These are phyloP conservation scores for Rhinolophus ferrumequinum DNA, from an alignment of 2,113 vertebrate species.

Conservation along the genomic window DNA sequence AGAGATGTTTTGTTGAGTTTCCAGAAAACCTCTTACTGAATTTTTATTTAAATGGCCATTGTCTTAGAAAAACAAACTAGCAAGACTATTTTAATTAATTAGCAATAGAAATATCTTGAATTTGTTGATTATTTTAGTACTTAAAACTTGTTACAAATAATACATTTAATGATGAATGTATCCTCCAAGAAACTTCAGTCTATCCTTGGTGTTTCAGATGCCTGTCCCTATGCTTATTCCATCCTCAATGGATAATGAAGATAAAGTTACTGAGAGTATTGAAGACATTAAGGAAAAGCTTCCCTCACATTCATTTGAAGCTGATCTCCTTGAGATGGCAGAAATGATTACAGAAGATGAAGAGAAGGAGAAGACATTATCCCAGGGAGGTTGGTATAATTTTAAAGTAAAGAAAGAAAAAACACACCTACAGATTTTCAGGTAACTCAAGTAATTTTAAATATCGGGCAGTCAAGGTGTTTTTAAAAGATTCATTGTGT, in stretches of 20 bases:
- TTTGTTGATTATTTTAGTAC: constrained; percentile 33
- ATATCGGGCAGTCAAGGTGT: background rate
- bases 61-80: constrained; percentile 5
- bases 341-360: constrained; percentile 96
- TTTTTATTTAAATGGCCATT: constrained; percentile 36
- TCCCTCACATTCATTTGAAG: constrained; percentile 93
- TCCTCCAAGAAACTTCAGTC: constrained; percentile 9
- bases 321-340: constrained; percentile 98
- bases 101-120: background rate
- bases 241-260: constrained; percentile 89
- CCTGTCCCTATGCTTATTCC: constrained; percentile 96
- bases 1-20: background rate
- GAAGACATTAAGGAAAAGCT: constrained; percentile 94
- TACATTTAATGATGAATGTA: background rate
- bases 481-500: constrained; percentile 10
- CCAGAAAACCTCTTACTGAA: background rate
- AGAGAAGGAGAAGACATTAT: constrained; percentile 88
- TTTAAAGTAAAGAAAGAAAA: constrained; percentile 47
- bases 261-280: constrained; percentile 90
- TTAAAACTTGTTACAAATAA: constrained; percentile 29
- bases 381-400: constrained; percentile 88
- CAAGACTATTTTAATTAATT: background rate
- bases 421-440: background rate
- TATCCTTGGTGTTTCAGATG: constrained; percentile 85
- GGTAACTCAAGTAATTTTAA: constrained; percentile 26